Conservation (phyloP, 2,888 invertebrate species). For the Coecobrya sp. region DNA sequence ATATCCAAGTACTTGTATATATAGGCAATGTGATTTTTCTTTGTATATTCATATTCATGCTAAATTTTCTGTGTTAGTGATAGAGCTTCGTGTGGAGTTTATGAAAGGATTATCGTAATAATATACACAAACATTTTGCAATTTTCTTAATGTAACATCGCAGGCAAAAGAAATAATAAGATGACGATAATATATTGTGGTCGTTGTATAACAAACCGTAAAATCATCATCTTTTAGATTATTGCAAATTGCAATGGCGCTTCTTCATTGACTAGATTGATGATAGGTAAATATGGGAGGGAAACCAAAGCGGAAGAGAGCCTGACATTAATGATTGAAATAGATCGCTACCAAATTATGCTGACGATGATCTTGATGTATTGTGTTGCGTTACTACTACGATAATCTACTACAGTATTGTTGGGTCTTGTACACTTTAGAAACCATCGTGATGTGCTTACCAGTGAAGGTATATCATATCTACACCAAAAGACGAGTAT, state of each 20-base stretch:
- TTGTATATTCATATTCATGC: neutral
- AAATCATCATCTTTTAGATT: neutral
- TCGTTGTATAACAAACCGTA: no score
- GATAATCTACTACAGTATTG: neutral
- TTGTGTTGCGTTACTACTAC: neutral
- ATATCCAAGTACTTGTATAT: neutral
- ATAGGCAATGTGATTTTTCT: no score
- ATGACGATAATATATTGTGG: no score
- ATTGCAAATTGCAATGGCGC: neutral
- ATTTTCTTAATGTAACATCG: no score
- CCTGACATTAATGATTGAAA: conserved; percentile 31
- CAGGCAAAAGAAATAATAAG: no score
- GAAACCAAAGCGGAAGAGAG: conserved; percentile 44
- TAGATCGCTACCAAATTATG: neutral
- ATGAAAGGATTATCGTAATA: no score
- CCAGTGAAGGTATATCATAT: no score
- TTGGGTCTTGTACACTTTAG: no score
- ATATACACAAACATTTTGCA: no score
- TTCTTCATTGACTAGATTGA: neutral
- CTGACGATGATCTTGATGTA: neutral
- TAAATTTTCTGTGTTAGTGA: conserved; percentile 36
- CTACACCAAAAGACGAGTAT: no score
- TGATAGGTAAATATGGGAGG: conserved; percentile 3
- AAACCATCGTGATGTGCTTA: no score
- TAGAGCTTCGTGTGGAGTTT: no score